Evolutionary conservation across 1,140 invertebrate species (phyloP).

Genomic region (Cyphomyrmex costatus): DNA sequence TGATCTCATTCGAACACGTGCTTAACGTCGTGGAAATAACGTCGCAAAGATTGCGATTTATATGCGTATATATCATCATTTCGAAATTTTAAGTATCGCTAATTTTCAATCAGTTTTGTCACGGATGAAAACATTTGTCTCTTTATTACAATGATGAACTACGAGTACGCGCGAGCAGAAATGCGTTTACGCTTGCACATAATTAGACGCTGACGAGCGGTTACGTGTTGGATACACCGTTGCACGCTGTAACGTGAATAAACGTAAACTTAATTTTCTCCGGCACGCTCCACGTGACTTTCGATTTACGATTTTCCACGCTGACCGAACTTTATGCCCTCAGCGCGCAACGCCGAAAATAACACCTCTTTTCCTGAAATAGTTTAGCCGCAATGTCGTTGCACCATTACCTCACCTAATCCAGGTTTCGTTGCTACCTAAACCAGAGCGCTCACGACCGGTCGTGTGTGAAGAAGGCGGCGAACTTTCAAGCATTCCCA

Average conservation of each 20-base stretch:
- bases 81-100: background rate
- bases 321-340: conserved; percentile 70
- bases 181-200: conserved; percentile 4
- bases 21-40: background rate
- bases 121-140: background rate
- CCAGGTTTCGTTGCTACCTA: conserved; percentile 9
- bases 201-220: conserved; percentile 29
- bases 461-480: conserved; percentile 38
- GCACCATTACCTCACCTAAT: conserved; percentile 40
- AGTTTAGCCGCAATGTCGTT: conserved; percentile 59
- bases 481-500: conserved; percentile 18
- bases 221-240: conserved; percentile 36
- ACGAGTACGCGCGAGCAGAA: background rate
- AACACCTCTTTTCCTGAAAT: conserved; percentile 44
- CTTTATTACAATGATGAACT: background rate
- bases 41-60: background rate
- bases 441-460: background rate
- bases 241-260: conserved; percentile 60
- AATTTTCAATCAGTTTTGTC: background rate
- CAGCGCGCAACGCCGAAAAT: conserved; percentile 39
- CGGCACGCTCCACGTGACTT: conserved; percentile 69
- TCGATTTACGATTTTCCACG: conserved; percentile 75
- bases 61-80: background rate
- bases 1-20: conserved; percentile 30
- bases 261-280: conserved; percentile 68